phyloP scores from a whole-genome alignment of 2,888 invertebrate genomes.

The Drosophila phalerata region DNA sequence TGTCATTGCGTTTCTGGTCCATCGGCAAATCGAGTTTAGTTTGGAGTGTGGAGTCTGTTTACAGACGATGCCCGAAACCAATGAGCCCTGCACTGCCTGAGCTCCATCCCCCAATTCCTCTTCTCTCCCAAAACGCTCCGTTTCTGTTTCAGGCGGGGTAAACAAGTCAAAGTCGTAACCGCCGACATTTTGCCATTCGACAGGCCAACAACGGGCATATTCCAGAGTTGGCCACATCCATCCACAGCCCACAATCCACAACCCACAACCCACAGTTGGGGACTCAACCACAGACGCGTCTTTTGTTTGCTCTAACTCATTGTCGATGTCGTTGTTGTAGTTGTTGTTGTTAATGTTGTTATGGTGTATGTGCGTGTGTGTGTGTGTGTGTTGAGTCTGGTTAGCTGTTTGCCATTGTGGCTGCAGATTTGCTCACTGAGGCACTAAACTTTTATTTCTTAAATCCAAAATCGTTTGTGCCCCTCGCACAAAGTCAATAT shows the following conservation, averaged over 20 bases:
- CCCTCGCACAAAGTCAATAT: constrained; percentile 76
- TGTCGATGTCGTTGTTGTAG: constrained; percentile 45
- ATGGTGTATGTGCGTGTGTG: constrained; percentile 25
- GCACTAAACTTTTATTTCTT: constrained; percentile 80
- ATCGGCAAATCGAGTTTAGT: constrained; percentile 47
- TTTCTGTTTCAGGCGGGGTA: constrained; percentile 39
- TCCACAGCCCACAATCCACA: constrained; percentile 19
- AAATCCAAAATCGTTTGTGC: constrained; percentile 79
- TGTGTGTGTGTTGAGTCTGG: constrained; percentile 47
- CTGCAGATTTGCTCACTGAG: constrained; percentile 77
- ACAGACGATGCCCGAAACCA: constrained; percentile 62
- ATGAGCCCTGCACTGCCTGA: constrained; percentile 70
- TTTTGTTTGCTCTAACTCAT: constrained; percentile 76
- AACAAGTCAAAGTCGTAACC: constrained; percentile 75
- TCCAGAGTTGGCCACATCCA: constrained; percentile 24
- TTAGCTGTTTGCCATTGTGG: constrained; percentile 71
- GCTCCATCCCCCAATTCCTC: constrained; percentile 8
- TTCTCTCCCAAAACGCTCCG: constrained; percentile 18
- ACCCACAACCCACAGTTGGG: constrained; percentile 28
- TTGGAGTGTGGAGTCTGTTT: constrained; percentile 60
- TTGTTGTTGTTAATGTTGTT: constrained; percentile 16
- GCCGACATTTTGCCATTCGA: constrained; percentile 71
- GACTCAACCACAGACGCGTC: constrained; percentile 77
- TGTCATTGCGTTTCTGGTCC: constrained; percentile 51
- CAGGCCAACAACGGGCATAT: constrained; percentile 33